Evolutionary conservation across 2,888 invertebrate species (phyloP).

Genomic region (Papilio protenor): DNA sequence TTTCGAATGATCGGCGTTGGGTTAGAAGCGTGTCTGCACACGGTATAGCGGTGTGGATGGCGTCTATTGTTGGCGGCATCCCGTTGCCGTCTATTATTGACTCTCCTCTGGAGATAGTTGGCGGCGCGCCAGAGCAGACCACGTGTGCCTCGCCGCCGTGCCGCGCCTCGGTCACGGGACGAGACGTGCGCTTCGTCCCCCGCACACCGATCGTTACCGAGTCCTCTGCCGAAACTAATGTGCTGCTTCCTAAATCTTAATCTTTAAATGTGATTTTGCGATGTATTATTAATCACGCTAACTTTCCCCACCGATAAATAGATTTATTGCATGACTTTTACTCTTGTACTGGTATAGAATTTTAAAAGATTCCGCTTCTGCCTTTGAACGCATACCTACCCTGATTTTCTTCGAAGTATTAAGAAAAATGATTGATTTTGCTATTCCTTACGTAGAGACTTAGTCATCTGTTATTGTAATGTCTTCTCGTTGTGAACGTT

Average conservation of each 20-base stretch:
- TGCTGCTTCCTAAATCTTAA: not conserved
- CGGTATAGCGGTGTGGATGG: constrained; percentile 51
- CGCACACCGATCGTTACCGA: constrained; percentile 53
- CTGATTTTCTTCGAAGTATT: not conserved
- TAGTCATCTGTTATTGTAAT: not conserved
- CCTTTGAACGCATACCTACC: not conserved
- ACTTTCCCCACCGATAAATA: not conserved
- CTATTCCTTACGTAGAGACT: not conserved
- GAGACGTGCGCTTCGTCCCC: constrained; percentile 63
- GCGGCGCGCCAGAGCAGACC: constrained; percentile 78
- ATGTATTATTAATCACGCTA: not conserved
- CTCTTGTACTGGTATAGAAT: not conserved
- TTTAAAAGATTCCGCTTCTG: constrained; percentile 1
- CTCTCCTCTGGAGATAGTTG: constrained; percentile 83
- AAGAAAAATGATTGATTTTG: not conserved
- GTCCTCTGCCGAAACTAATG: constrained; percentile 14
- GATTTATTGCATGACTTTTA: constrained; percentile 20
- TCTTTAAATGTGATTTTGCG: not conserved
- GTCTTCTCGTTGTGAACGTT: constrained; percentile 18
- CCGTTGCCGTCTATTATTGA: constrained; percentile 83
- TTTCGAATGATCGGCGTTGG: constrained; percentile 14
- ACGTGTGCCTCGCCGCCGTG: constrained; percentile 61
- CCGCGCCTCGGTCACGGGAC: constrained; percentile 74
- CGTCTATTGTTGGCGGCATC: constrained; percentile 84
- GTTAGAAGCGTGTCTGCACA: constrained; percentile 19